Evolutionary conservation across 1,140 invertebrate genomes (phyloP), one percentile per base, ranked within the genome.

Genomic region (Drosophila pectinifera): DNA sequence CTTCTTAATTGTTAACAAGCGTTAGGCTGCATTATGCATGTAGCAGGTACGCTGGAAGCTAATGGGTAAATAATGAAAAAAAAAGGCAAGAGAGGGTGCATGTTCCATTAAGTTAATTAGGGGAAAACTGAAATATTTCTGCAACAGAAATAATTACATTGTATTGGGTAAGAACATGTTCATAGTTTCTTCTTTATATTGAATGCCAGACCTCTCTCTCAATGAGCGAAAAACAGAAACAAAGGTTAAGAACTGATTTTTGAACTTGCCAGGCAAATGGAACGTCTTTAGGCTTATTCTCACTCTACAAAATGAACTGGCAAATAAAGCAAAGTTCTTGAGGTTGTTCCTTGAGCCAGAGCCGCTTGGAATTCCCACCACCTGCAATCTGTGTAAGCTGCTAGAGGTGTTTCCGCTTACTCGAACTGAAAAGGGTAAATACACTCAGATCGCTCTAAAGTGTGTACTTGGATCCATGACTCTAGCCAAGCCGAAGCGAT

Each of bases 391-490:
- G 22, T 22, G 2, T 16, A 31, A 31, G 28, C 28, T 31, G 8
- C 28, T 39, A 5, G 64, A 69, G 49, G 39, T 34, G n/a, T 69
- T 69, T 69, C 67, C 63, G 31, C 48, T 31, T 20, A 38, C 39
- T 20, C 20, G 20, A 10, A 36, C 26, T 28, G 20, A 51, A 41
- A 41, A 49, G 38, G 34, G 20, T 34, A 70, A 70, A 70, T 7
- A 70, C 38, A 22, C 38, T 34, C 0, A 20, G 34, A 28, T 36
- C 24, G 26, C 26, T 54, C 24, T 59, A 11, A 54, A 54, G 59
- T 54, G 46, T 41, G 63, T 34, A 20, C 34, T 24, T 16, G 16
- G 18, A 34, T 24, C 18, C 34, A 18, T 39, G 36, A 13, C 34
- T 39, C 28, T 48, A n/a, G 28, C 22, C 18, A 26, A 22, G 42